These are phyloP conservation scores for Drosophila erecta DNA, from an alignment of 1,140 invertebrate species.

Conservation along the genomic window DNA sequence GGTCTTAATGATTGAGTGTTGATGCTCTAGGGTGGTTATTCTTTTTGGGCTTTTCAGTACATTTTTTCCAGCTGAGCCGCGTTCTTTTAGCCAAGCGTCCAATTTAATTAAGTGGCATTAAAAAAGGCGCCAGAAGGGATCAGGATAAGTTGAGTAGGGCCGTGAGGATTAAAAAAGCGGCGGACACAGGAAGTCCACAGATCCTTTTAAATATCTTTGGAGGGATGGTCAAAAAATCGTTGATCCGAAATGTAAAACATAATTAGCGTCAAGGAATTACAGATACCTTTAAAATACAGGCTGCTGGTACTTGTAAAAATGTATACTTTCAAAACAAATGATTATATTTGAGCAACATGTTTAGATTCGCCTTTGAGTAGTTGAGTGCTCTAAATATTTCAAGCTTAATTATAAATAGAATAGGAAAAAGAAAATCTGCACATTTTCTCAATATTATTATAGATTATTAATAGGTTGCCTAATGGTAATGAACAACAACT, in stretches of 20 bases:
- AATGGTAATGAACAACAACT: too few species aligned
- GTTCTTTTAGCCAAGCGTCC: slow-evolving; percentile 29
- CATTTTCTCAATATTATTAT: too few species aligned
- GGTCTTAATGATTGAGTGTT: slow-evolving; percentile 65
- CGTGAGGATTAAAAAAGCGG: slow-evolving; percentile 3
- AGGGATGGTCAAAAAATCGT: background rate
- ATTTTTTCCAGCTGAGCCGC: slow-evolving; percentile 25
- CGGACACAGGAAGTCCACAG: background rate
- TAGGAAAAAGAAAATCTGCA: background rate
- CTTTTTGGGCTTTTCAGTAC: slow-evolving; percentile 18
- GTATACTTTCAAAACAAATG: too few species aligned
- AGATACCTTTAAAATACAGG: background rate
- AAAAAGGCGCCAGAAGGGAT: slow-evolving; percentile 39
- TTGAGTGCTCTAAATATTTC: too few species aligned
- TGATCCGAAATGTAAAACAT: slow-evolving; percentile 2
- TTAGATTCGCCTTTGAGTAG: too few species aligned
- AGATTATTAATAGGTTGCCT: background rate
- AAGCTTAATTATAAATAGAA: too few species aligned
- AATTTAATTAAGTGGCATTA: slow-evolving; percentile 74
- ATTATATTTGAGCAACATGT: too few species aligned
- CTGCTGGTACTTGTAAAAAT: too few species aligned
- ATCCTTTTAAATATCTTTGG: too few species aligned
- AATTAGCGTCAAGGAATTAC: background rate
- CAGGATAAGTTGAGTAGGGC: slow-evolving; percentile 3
- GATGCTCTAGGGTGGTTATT: slow-evolving; percentile 41